Percentiles rank a stretch among this genome's conserved stretches.
Conservation (phyloP, 2,797 vertebrate species). For the Bradypodion pumilum region DNA sequence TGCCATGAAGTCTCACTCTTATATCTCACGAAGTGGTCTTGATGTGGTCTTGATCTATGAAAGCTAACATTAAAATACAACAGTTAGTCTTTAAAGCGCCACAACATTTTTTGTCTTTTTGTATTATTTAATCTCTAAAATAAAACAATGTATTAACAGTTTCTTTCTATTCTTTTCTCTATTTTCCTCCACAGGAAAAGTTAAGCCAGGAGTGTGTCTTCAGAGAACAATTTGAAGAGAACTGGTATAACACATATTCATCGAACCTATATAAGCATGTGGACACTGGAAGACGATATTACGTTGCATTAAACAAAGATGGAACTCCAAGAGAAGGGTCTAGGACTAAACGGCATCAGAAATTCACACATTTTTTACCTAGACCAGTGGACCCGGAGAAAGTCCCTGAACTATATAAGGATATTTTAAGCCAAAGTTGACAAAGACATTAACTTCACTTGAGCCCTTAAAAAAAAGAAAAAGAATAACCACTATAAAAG, state of each 20-base stretch:
- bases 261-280: conserved; percentile 96
- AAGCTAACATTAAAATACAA: too few relatives aligned
- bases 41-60: too few relatives aligned
- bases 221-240: conserved; percentile 98
- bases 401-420: conserved; percentile 96
- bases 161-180: conserved; percentile 55
- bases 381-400: conserved; percentile 96
- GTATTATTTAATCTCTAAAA: too few relatives aligned
- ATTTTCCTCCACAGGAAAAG: conserved; percentile 84
- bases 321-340: conserved; percentile 92
- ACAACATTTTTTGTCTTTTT: too few relatives aligned
- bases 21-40: too few relatives aligned
- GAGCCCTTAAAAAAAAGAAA: conserved; percentile 85
- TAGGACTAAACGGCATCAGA: conserved; percentile 95
- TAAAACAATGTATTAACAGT: neutral
- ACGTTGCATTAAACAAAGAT: conserved; percentile 97
- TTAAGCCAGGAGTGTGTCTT: conserved; percentile 95
- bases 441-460: conserved; percentile 84
- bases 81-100: too few relatives aligned
- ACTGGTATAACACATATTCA: conserved; percentile 99
- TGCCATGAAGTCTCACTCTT: too few relatives aligned
- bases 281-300: conserved; percentile 92
- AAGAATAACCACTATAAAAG: conserved; percentile 84
- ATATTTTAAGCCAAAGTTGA: conserved; percentile 98
- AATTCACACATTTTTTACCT: conserved; percentile 98